A percentile compares a stretch with the other conserved stretches of the same genome.
These are phyloP conservation scores for Diplodus sargus DNA, from an alignment of 2,797 vertebrate genomes.

Conservation along the genomic window DNA sequence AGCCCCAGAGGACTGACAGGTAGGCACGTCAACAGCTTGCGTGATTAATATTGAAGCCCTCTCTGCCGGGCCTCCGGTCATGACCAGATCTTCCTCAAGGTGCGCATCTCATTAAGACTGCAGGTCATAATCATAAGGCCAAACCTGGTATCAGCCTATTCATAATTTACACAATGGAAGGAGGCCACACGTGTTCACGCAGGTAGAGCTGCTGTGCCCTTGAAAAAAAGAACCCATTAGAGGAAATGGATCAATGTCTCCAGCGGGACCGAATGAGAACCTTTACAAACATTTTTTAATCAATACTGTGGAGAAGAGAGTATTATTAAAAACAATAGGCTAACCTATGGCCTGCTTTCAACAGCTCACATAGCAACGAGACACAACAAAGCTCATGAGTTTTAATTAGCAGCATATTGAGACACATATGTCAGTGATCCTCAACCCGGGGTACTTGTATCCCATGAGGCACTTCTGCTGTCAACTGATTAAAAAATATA, in stretches of 20 bases:
- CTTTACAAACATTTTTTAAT: constrained; percentile 18
- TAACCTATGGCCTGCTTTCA: background rate
- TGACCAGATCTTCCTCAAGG: constrained; percentile 29
- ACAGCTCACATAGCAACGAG: background rate
- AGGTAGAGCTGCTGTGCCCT: constrained; percentile 19
- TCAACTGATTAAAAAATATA: background rate
- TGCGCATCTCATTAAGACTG: constrained; percentile 49
- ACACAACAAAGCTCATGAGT: background rate
- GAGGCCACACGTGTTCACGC: constrained; percentile 18
- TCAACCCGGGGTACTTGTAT: background rate
- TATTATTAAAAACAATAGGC: background rate
- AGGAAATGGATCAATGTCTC: constrained; percentile 33
- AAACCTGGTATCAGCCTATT: constrained; percentile 41
- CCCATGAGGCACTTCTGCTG: no score
- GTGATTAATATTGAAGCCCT: constrained; percentile 61
- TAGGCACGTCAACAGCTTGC: constrained; percentile 38
- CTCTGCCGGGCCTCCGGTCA: constrained; percentile 26
- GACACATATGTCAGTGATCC: background rate
- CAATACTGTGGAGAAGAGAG: background rate
- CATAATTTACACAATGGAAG: constrained; percentile 41
- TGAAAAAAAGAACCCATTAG: constrained; percentile 26
- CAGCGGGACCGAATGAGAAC: background rate
- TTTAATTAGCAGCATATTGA: background rate
- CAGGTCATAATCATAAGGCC: constrained; percentile 42
- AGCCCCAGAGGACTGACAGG: constrained; percentile 9